Base-by-base conservation (phyloP, 2,797 vertebrate genomes). In the Danio aesculapii region DNA sequence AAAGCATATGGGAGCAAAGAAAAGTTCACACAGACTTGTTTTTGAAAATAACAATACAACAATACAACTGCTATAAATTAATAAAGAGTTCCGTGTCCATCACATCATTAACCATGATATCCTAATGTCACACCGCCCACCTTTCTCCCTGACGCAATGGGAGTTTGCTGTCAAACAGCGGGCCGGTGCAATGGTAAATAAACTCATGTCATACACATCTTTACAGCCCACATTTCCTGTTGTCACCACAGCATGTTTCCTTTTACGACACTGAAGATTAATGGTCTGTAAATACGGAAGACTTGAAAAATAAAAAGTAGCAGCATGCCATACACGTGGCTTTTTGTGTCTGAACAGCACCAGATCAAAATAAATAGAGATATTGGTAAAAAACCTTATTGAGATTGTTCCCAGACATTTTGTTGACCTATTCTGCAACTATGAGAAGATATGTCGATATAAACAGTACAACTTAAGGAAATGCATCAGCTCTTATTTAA, bases 141-240 rank as follows among this genome's bases (percentile, higher is more conserved):
- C 46, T 0, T 39, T 53, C 49, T 50, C 46, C 16, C 59, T 68
- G 74, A 84, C 49, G 79, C 75, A 81, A 67, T 57, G 62, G 79
- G 73, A 77, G 8, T 10, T n/a, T 21, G 49, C 72, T 75, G 61
- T 67, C 50, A 55, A 57, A 61, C 50, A 43, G 12, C 30, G 12
- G 49, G 8, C 44, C 21, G 21, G 43, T 61, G 58, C 58, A 13
- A 50, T 64, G 75, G 47, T 39, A 79, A 47, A 67, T 61, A 75
- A 67, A 78, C 14, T 64, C 13, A 61, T 70, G 66, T 77, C 63
- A 70, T 61, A 14, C 19, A 53, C 58, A 53, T 10, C 16, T 78
- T 78, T 58, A 53, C 70, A 46, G 41, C 66, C 66, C 79, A 79
- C 75, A 63, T 72, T 83, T 83, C 84, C 84, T 77, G 84, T 77